A percentile compares a stretch with the other conserved stretches of the same genome.
Conservation (phyloP, 2,888 invertebrate species). For the Pristionchus fissidentatus region DNA sequence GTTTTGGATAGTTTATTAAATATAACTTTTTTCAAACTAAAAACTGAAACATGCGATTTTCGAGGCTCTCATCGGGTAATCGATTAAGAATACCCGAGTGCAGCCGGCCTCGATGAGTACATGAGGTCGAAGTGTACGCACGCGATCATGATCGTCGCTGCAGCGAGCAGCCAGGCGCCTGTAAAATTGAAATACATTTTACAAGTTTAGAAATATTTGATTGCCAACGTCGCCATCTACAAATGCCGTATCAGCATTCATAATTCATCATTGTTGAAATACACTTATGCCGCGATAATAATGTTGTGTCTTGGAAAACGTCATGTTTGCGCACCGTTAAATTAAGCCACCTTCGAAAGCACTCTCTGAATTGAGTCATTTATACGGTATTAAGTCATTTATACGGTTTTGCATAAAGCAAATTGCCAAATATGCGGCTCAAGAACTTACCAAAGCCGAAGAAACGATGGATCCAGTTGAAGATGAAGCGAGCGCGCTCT, state of each 20-base stretch:
- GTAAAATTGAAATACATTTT: too few species aligned
- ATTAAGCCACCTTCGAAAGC: background rate
- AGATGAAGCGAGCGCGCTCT: conserved; percentile 55
- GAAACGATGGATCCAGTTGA: conserved; percentile 62
- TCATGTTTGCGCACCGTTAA: too few species aligned
- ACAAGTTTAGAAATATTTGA: background rate
- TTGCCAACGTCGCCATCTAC: too few species aligned
- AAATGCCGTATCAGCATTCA: too few species aligned
- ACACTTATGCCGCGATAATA: background rate
- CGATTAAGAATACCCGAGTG: too few species aligned
- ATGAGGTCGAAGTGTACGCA: conserved; percentile 56
- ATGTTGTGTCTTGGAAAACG: background rate
- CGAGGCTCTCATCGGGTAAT: too few species aligned
- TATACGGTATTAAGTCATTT: background rate
- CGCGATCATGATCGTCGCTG: conserved; percentile 61
- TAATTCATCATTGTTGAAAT: too few species aligned
- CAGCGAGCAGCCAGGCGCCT: conserved; percentile 55
- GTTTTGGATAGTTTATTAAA: too few species aligned
- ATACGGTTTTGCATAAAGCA: background rate
- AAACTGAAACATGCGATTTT: too few species aligned
- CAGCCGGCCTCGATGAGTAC: conserved; percentile 54
- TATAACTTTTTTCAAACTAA: too few species aligned
- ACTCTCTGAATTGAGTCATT: background rate
- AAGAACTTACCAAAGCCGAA: conserved; percentile 53
- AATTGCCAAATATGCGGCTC: background rate